Evolutionary conservation across 2,797 vertebrate species (phyloP), one percentile per base, ranked within the genome.

Genomic region (Tangara arthus): DNA sequence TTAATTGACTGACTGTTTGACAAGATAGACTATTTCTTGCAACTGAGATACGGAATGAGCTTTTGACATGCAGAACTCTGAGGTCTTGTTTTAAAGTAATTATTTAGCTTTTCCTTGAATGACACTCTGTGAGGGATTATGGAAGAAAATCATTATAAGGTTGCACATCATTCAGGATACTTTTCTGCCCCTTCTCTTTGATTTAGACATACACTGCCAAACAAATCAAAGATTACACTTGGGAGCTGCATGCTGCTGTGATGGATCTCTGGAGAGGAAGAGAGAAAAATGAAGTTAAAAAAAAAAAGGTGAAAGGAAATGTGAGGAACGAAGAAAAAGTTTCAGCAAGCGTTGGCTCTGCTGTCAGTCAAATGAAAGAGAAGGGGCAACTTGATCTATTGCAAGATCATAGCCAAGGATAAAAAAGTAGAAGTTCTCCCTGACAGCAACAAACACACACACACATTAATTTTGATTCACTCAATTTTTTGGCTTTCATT

Each of bases 221-320:
- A 83, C 69, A 96, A 94, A 95, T 89, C 89, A 94, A 78, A 93
- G 89, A 68, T 82, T 94, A 59, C 82, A 69, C 76, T 86, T 93
- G 89, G 84, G 91, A 93, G 49, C 46, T 76, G 53, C 66, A 61
- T 34, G 35, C 53, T 91, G 34, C 65, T 81, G 35, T 93, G 84
- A 89, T 93, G 83, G 71, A 91, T 95, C 72, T 94, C 93, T 68
- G 70, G 84, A 93, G 72, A 92, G 47, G 42, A 89, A 87, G 59
- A 88, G 39, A 91, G 69, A 82, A 95, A 93, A 96, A 89, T 89
- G 27, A 92, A 93, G 35, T 85, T 14, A 14, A 55, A 60, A 11
- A 46, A 46, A 90, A 86, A 73, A 22, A 6, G 6, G 28, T 34
- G 34, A 68, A 78, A 56, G 76, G 42, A 85, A 95, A 80, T 8